A percentile compares a stretch with the other conserved stretches of the same genome.
Evolutionary conservation across 1,140 invertebrate species (phyloP).

Genomic region (Drosophila ananassae): DNA sequence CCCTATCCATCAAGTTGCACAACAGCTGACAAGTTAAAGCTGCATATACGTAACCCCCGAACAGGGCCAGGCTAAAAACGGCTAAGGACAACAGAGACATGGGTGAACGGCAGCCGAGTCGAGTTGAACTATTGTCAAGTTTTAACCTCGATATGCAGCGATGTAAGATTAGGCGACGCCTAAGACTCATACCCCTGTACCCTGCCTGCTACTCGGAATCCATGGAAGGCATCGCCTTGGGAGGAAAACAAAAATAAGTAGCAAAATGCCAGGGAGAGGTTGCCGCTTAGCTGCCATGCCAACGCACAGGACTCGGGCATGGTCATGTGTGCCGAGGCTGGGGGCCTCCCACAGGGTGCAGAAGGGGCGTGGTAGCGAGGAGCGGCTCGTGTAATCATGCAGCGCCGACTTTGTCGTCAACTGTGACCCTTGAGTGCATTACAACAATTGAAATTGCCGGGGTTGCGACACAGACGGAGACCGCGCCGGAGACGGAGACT

Average conservation of each 20-base stretch:
- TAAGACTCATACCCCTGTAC: constrained; percentile 14
- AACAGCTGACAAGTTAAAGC: constrained; percentile 55
- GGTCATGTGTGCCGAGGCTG: constrained; percentile 22
- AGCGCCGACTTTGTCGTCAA: constrained; percentile 45
- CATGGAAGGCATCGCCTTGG: constrained; percentile 57
- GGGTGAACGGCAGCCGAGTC: constrained; percentile 67
- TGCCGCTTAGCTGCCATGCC: constrained; percentile 40
- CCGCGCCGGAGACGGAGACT: not conserved
- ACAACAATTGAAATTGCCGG: constrained; percentile 75
- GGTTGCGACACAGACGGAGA: constrained; percentile 18
- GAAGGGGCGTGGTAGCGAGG: not conserved
- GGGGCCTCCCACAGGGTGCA: not conserved
- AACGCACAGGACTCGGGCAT: constrained; percentile 34
- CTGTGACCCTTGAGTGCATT: constrained; percentile 70
- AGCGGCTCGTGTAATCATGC: constrained; percentile 61
- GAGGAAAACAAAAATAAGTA: constrained; percentile 69
- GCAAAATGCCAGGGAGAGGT: constrained; percentile 50
- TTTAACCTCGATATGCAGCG: constrained; percentile 79
- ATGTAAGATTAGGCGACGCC: constrained; percentile 69
- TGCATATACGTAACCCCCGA: constrained; percentile 64
- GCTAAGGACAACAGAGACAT: constrained; percentile 57
- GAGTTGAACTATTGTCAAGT: constrained; percentile 82
- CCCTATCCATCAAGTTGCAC: constrained; percentile 6
- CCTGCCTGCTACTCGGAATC: not conserved
- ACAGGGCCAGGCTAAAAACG: constrained; percentile 54